These are phyloP conservation scores for Perizoma flavofasciatum DNA, from an alignment of 2,888 invertebrate genomes.

Conservation along the genomic window DNA sequence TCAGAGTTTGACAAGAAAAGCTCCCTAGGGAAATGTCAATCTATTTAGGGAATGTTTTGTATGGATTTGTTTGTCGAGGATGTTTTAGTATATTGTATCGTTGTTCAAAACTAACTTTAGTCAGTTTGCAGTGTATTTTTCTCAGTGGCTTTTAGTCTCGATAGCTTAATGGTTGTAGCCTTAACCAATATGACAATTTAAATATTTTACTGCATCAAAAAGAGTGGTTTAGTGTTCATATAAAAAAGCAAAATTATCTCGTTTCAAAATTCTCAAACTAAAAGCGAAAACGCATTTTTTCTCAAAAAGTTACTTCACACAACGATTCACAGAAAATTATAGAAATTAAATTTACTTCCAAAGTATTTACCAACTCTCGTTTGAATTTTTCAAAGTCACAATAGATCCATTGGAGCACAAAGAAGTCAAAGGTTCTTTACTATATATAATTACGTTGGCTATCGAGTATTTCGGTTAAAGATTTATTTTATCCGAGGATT, in stretches of 20 bases:
- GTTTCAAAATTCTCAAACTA: no score
- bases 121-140: no score
- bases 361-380: conserved; percentile 9
- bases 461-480: conserved; percentile 60
- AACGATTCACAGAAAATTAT: neutral
- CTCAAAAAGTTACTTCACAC: neutral
- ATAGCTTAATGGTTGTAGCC: no score
- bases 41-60: conserved; percentile 4
- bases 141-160: no score
- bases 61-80: neutral
- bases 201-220: no score
- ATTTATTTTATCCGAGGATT: conserved; percentile 71
- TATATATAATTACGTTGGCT: conserved; percentile 62
- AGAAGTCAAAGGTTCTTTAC: conserved; percentile 25
- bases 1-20: conserved; percentile 1
- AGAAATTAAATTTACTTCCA: conserved; percentile 14
- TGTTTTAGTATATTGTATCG: neutral
- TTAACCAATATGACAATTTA: no score
- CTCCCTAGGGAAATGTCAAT: conserved; percentile 9
- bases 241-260: no score
- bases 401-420: conserved; percentile 16
- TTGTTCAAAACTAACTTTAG: no score
- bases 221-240: no score
- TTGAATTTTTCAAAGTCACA: conserved; percentile 19
- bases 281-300: no score